Conservation (phyloP, 1,140 invertebrate genomes). For the Bombus pyrosoma region DNA sequence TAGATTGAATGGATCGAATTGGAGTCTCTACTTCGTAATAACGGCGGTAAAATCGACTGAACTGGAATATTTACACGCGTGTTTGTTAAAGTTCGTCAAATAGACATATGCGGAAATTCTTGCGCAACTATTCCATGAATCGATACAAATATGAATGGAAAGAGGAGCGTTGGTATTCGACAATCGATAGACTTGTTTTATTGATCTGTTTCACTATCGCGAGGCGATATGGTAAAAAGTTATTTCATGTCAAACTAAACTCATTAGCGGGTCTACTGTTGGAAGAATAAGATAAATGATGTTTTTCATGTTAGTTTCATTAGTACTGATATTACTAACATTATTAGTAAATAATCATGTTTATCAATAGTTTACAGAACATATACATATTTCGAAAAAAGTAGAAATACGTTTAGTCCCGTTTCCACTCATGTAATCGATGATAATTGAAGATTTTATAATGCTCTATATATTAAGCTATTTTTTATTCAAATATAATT, state of each 20-base stretch:
- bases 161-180: not conserved
- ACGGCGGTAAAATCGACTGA: not conserved
- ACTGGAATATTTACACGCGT: not conserved
- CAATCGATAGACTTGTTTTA: not conserved
- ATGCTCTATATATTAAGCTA: too few relatives aligned
- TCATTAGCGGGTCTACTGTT: not conserved
- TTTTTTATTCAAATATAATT: too few relatives aligned
- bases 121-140: not conserved
- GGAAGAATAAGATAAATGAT: not conserved
- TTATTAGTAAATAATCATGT: too few relatives aligned
- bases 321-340: too few relatives aligned
- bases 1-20: constrained; percentile 4
- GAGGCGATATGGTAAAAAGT: not conserved
- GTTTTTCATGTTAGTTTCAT: not conserved
- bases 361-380: too few relatives aligned
- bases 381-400: too few relatives aligned
- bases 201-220: not conserved
- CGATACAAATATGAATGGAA: not conserved
- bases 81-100: constrained; percentile 5
- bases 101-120: not conserved
- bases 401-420: too few relatives aligned
- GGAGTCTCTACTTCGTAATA: not conserved
- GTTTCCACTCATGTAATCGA: too few relatives aligned
- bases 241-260: not conserved
- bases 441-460: too few relatives aligned